Base-by-base conservation (phyloP, 2,797 vertebrate species). In the Rhinoraja longicauda region DNA sequence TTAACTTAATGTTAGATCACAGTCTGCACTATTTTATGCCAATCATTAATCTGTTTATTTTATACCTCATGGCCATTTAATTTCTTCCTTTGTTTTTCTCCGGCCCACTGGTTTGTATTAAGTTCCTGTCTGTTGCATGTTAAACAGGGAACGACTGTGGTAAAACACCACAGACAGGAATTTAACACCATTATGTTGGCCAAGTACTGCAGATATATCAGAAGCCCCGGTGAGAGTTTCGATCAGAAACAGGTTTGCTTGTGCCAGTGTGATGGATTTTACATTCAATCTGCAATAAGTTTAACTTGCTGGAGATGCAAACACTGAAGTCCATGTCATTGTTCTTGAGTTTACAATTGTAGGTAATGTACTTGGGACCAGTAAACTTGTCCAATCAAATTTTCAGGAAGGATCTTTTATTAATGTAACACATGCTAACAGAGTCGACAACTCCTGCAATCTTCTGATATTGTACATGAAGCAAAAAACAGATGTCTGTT, bases 161-260 rank as follows among this genome's bases (percentile, higher is more conserved):
- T 88, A 88, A 88, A 88, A 88, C 64, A 88, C 62, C 62, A 88
- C 84, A 88, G 84, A 88, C 84, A 67, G 84, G 84, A 88, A 88
- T 88, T 88, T 67, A 88, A 67, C 84, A 88, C 62, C n/a, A 88
- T 67, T 88, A 86, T 62, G 84, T 88, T 88, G 32, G 32, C 84
- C 84, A 88, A 73, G 84, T 21, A 19, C 62, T 17, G 29, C 84
- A 88, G 84, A 88, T 88, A 67, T 32, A 88, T 67, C 84, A 67
- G 70, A 67, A 67, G 7, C 59, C 84, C 84, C 24, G 62, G 84
- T 19, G 84, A 32, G 59, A 67, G 62, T n/a, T 88, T 67, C 84
- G 0, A 67, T 32, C 84, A 88, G 64, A 88, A 88, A 67, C 84
- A 36, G 59, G 19, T 19, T 88, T 10, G n/a, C 59, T 10, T 88